Conservation (phyloP, 2,797 vertebrate genomes). For the Muscicapa comitata region DNA sequence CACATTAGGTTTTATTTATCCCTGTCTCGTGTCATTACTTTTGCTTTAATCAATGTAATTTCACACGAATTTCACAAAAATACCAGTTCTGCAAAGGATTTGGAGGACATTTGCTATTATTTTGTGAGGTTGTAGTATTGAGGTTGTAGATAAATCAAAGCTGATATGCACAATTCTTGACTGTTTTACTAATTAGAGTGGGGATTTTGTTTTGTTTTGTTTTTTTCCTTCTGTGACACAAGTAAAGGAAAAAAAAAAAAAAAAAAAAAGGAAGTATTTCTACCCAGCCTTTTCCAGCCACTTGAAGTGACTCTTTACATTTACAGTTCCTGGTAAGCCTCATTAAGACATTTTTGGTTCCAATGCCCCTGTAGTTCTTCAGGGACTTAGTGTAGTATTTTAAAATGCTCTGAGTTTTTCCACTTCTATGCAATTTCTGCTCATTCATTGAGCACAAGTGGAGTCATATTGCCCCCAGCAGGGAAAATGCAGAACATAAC, state of each 20-base stretch:
- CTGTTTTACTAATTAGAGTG: background rate
- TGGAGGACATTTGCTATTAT: accelerated
- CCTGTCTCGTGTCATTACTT: background rate
- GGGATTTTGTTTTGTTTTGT: accelerated
- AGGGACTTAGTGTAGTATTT: background rate
- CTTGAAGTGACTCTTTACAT: background rate
- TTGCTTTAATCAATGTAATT: background rate
- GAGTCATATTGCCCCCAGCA: constrained; percentile 79
- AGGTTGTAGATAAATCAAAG: background rate
- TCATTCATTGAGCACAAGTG: constrained; percentile 26
- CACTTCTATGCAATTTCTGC: background rate
- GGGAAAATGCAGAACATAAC: constrained; percentile 63
- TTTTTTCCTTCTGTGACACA: background rate
- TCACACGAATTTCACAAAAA: background rate
- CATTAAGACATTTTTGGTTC: constrained; percentile 42
- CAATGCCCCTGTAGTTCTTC: background rate
- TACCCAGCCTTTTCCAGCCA: background rate
- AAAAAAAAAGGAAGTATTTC: background rate
- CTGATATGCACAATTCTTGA: background rate
- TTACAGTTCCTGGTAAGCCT: constrained; percentile 54
- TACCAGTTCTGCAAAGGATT: background rate
- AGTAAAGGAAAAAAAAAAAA: background rate
- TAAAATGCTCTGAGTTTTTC: constrained; percentile 23
- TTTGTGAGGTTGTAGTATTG: accelerated
- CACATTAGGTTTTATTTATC: background rate